Evolutionary conservation across 2,888 invertebrate species (phyloP).

Genomic region (Anorthoa munda): DNA sequence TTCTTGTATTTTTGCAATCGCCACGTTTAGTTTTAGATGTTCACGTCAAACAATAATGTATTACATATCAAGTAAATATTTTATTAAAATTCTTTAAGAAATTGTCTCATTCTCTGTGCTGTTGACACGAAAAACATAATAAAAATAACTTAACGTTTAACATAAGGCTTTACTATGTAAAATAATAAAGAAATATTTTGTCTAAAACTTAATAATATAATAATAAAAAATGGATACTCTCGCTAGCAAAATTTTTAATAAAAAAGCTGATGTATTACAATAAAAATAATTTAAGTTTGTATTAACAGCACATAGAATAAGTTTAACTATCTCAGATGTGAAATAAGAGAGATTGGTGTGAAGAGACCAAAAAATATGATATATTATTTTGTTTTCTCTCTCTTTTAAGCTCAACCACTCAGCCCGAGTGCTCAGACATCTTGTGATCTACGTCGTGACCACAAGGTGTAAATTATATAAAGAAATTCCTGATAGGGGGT

Average conservation of each 20-base stretch:
- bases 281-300: slow-evolving; percentile 6
- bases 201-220: slow-evolving; percentile 16
- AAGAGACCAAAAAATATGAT: not conserved
- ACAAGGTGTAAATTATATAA: no score
- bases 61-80: slow-evolving; percentile 69
- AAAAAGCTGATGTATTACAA: not conserved
- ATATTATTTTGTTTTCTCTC: not conserved
- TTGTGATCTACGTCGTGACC: no score
- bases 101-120: slow-evolving; percentile 43
- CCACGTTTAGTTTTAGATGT: slow-evolving; percentile 47
- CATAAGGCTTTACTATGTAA: slow-evolving; percentile 16
- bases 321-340: slow-evolving; percentile 4
- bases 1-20: slow-evolving; percentile 54
- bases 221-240: slow-evolving; percentile 10
- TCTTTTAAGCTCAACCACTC: no score
- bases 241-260: slow-evolving; percentile 12
- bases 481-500: no score
- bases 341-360: slow-evolving; percentile 8
- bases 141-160: not conserved
- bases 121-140: slow-evolving; percentile 16
- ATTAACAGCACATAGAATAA: slow-evolving; percentile 46
- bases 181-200: slow-evolving; percentile 34
- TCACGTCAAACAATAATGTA: slow-evolving; percentile 68
- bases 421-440: not conserved
- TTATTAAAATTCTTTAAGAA: slow-evolving; percentile 55